Percentiles rank a stretch among this genome's conserved stretches.
Conservation (phyloP, 2,797 vertebrate species). For the Rhodeus uyekii region DNA sequence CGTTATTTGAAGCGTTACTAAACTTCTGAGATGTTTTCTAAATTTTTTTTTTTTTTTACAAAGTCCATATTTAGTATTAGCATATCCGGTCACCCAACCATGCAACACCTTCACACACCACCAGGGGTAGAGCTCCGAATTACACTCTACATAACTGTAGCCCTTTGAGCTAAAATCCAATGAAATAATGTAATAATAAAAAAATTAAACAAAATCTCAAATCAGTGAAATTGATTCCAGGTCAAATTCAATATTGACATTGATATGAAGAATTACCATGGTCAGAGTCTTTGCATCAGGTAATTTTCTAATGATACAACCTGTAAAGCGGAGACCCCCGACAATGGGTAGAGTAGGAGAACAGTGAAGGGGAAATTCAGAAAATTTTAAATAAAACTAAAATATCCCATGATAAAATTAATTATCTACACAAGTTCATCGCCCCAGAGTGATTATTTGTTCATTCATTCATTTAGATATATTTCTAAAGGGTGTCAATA, state of each 20-base stretch:
- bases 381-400: not conserved
- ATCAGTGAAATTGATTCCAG: not conserved
- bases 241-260: conserved; percentile 33
- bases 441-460: too few relatives aligned
- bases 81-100: not conserved
- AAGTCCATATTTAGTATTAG: not conserved
- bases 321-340: not conserved
- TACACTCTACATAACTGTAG: not conserved
- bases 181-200: too few relatives aligned
- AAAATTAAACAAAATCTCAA: not conserved
- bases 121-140: not conserved
- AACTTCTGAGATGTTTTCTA: not conserved
- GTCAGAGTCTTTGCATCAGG: conserved; percentile 9
- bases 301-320: too few relatives aligned
- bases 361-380: not conserved
- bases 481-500: too few relatives aligned
- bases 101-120: not conserved
- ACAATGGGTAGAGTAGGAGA: not conserved
- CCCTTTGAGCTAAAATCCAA: not conserved
- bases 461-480: too few relatives aligned
- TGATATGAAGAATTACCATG: conserved; percentile 2
- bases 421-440: not conserved
- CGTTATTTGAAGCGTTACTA: not conserved
- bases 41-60: too few relatives aligned
- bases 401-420: not conserved